Evolutionary conservation across 1,140 invertebrate genomes (phyloP).

Genomic region (Lasaia peninsularis): DNA sequence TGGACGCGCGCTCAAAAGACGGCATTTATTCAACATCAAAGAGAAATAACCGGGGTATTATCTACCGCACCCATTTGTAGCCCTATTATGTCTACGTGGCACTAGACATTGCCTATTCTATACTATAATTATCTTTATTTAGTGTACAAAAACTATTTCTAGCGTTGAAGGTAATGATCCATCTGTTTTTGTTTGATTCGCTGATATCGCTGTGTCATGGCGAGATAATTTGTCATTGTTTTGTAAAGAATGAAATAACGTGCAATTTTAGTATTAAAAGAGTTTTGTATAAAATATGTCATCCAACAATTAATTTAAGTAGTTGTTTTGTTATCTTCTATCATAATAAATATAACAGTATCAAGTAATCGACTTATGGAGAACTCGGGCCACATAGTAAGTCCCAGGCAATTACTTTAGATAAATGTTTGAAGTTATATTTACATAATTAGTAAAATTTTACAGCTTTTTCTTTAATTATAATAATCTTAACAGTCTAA

Average conservation of each 20-base stretch:
- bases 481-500: no score
- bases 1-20: constrained; percentile 8
- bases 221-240: not conserved
- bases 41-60: constrained; percentile 3
- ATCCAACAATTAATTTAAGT: no score
- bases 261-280: not conserved
- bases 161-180: not conserved
- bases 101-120: not conserved
- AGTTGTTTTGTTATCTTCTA: no score
- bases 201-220: constrained; percentile 2
- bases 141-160: not conserved
- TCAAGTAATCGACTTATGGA: no score
- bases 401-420: no score
- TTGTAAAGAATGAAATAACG: not conserved
- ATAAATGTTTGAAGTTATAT: no score
- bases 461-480: no score
- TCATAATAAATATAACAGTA: no score
- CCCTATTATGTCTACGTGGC: constrained; percentile 6
- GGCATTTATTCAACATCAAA: constrained; percentile 12
- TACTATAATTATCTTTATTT: constrained; percentile 2
- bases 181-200: not conserved
- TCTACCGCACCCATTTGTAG: constrained; percentile 3
- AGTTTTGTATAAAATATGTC: no score
- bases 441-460: no score
- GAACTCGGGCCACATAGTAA: no score